A percentile compares a stretch with the other conserved stretches of the same genome.
These are phyloP conservation scores for Elephantulus edwardii DNA, from an alignment of 2,113 vertebrate species.

Conservation along the genomic window DNA sequence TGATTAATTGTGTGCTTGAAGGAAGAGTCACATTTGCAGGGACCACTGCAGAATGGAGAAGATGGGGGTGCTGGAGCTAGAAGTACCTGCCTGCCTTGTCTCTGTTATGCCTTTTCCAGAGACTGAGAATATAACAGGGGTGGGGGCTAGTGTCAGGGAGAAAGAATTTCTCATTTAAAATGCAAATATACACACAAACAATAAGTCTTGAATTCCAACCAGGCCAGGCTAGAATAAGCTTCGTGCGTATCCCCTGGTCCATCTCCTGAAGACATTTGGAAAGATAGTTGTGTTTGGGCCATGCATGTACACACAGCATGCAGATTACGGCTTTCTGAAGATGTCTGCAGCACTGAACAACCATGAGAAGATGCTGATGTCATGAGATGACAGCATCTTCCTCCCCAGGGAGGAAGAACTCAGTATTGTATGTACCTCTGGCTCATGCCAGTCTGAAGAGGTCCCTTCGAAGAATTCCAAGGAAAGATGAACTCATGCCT, in stretches of 20 bases:
- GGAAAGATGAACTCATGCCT: not conserved
- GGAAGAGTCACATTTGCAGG: not conserved
- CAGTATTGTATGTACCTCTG: not conserved
- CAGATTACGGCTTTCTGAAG: not conserved
- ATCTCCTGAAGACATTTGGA: not conserved
- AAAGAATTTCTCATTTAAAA: constrained; percentile 9
- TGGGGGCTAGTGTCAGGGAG: not conserved
- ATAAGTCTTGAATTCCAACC: not conserved
- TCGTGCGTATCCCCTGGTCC: not conserved
- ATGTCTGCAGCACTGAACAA: not conserved
- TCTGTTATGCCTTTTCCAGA: constrained; percentile 21
- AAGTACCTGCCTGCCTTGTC: not conserved
- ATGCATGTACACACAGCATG: not conserved
- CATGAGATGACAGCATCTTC: not conserved
- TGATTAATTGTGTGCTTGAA: not conserved
- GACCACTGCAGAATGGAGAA: not conserved
- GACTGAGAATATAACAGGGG: not conserved
- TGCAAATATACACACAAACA: not conserved
- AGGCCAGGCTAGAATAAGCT: not conserved
- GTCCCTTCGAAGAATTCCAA: not conserved
- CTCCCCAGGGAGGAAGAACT: not conserved
- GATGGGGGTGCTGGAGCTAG: not conserved
- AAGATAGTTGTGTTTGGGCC: not conserved
- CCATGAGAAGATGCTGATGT: not conserved
- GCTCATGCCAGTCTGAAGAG: not conserved